Conservation (phyloP, 2,113 vertebrate species). For the Periophthalmus modestus region DNA sequence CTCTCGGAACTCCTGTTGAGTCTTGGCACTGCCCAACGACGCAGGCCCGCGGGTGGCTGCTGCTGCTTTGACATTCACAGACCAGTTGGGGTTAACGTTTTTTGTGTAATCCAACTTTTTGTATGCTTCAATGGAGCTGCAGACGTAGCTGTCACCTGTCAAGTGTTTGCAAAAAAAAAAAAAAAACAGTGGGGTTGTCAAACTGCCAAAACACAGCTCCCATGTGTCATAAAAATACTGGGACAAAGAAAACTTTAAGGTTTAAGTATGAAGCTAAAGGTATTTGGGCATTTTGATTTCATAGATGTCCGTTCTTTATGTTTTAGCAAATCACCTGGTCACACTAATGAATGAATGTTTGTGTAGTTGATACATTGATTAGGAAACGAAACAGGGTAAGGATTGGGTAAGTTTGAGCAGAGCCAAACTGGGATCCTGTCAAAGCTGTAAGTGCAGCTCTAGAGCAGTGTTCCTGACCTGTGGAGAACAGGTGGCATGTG, state of each 20-base stretch:
- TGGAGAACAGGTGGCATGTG: no score
- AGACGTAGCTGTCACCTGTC: conserved; percentile 94
- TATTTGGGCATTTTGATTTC: not conserved
- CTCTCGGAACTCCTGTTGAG: conserved; percentile 81
- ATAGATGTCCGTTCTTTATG: not conserved
- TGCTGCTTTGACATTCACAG: conserved; percentile 91
- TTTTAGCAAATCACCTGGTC: not conserved
- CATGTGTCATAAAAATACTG: not conserved
- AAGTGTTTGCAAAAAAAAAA: not conserved
- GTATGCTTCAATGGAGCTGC: conserved; percentile 93
- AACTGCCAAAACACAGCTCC: not conserved
- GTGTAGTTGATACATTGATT: not conserved
- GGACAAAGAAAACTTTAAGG: not conserved
- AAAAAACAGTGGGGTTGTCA: not conserved
- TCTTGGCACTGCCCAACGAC: conserved; percentile 85
- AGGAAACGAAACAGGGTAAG: not conserved
- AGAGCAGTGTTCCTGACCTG: no score
- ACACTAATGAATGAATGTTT: not conserved
- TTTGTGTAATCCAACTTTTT: conserved; percentile 97
- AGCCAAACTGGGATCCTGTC: not conserved
- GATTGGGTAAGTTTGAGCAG: not conserved
- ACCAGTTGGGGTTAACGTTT: conserved; percentile 99
- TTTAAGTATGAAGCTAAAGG: not conserved
- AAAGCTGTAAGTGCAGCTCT: not conserved
- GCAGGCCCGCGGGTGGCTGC: conserved; percentile 79